A percentile compares a stretch with the other conserved stretches of the same genome.
Evolutionary conservation across 2,113 vertebrate species (phyloP).

Genomic region (Aplodontia rufa): DNA sequence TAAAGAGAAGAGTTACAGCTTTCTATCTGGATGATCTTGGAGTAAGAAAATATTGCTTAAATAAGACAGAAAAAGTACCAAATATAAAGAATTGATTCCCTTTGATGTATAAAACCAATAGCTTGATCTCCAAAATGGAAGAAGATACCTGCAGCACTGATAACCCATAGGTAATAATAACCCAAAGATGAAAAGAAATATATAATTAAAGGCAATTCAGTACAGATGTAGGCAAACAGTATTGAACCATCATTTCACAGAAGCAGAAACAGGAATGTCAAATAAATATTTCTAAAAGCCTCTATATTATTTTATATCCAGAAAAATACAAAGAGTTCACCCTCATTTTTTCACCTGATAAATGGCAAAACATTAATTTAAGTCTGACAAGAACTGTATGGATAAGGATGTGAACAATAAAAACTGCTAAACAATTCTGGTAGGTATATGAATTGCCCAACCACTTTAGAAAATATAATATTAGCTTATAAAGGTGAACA

Average conservation of each 20-base stretch:
- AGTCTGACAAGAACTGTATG: background rate
- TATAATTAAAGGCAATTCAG: background rate
- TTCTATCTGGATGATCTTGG: background rate
- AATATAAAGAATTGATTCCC: background rate
- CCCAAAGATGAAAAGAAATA: background rate
- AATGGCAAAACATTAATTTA: background rate
- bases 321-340: background rate
- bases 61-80: background rate
- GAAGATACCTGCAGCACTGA: background rate
- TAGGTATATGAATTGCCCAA: background rate
- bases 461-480: background rate
- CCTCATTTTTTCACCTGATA: background rate
- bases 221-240: background rate
- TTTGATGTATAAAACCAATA: background rate
- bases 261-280: background rate
- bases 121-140: background rate
- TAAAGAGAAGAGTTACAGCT: background rate
- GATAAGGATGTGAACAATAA: background rate
- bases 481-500: background rate
- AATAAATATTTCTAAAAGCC: constrained; percentile 20
- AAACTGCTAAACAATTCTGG: background rate
- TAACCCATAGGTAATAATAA: background rate
- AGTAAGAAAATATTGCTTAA: background rate
- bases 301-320: background rate
- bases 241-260: background rate